Conservation (phyloP, 2,888 invertebrate genomes). For the Hemaris fuciformis region DNA sequence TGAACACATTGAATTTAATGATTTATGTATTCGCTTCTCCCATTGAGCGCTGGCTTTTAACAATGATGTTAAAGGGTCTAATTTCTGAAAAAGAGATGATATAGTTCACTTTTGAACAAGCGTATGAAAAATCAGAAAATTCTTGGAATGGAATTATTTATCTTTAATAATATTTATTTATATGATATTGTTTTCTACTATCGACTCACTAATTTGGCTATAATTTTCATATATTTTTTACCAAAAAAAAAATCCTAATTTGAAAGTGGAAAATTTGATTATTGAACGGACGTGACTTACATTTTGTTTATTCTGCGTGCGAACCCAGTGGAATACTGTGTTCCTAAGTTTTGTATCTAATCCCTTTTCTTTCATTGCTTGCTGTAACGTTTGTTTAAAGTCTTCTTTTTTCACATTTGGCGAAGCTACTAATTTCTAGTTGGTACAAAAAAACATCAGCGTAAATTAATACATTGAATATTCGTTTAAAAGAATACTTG, state of each 20-base stretch:
- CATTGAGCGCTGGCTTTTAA: constrained; percentile 93
- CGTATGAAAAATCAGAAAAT: not conserved
- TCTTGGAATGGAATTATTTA: no score
- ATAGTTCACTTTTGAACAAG: not conserved
- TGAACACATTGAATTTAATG: constrained; percentile 96
- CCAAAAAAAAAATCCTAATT: no score
- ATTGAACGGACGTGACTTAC: constrained; percentile 45
- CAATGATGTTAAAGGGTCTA: constrained; percentile 87
- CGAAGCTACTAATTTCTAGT: constrained; percentile 89
- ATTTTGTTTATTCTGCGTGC: constrained; percentile 75
- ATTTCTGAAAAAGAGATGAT: constrained; percentile 50
- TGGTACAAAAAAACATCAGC: no score
- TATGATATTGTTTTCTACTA: no score
- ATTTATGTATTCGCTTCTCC: constrained; percentile 97
- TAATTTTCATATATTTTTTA: no score
- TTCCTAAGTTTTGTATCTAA: constrained; percentile 92
- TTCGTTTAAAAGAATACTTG: no score
- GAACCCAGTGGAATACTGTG: constrained; percentile 91
- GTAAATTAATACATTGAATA: not conserved
- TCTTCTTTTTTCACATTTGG: constrained; percentile 88
- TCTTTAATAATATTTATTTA: no score
- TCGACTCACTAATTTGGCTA: no score
- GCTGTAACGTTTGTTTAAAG: constrained; percentile 88
- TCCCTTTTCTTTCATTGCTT: constrained; percentile 88
- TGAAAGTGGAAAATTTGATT: not conserved